Base-by-base conservation (phyloP, 2,113 vertebrate species). In the Ameiurus melas region DNA sequence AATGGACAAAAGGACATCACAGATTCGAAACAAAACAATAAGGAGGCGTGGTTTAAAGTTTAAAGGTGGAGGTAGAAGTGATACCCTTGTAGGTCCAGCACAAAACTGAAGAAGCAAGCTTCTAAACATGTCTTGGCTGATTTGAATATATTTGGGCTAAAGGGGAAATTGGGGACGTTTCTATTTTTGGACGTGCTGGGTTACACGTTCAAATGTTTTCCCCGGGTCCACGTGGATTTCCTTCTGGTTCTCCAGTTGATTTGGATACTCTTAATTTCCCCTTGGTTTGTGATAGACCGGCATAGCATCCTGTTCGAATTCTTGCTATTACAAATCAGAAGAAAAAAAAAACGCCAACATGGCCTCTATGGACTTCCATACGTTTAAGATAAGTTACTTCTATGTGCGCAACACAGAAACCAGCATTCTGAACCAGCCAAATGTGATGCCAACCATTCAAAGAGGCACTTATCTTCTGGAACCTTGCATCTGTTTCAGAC, bases 391-490 rank as follows among this genome's bases (percentile, higher is more conserved):
- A 82, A 60, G 80, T 83, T 60, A 91, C 75, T 83, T 71, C 92
- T 92, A 90, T 73, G 71, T 80, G 83, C 75, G 36, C 91, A 93
- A 93, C 94, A 95, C 94, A 93, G 94, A 94, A 95, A 95, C 95
- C 95, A 95, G 95, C 95, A 93, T 95, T 93, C 92, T 90, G 90
- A 94, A 94, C 94, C 94, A 95, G 94, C 95, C 95, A 94, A 94
- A 95, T 91, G 90, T 93, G 91, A 94, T 92, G 92, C 94, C 94
- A 94, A 93, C 93, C 91, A 93, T 90, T 90, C 43, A 22, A n/a
- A 91, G 90, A 88, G 92, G 92, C 93, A 91, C 93, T 93, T 94
- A 89, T 93, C 90, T 92, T 93, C 92, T 92, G 91, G 92, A 91
- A 89, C 90, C 85, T 82, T 91, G 93, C 71, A 88, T 87, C 92